phyloP scores from a whole-genome alignment of 2,888 invertebrate species.

The Andrena bicolor region DNA sequence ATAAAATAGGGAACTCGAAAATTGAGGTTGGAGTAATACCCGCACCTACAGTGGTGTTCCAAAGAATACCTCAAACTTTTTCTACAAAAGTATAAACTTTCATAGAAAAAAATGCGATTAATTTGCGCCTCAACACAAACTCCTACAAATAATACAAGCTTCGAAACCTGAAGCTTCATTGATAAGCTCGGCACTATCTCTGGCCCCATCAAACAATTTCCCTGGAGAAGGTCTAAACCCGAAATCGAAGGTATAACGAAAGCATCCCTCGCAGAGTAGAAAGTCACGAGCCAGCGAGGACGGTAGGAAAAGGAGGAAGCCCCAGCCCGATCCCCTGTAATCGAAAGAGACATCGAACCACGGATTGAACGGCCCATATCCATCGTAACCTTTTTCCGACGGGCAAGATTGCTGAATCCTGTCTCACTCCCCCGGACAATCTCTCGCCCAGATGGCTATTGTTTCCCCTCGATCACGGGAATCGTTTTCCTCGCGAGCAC shows the following conservation, averaged over 20 bases:
- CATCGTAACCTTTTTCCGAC: neutral
- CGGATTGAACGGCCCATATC: neutral
- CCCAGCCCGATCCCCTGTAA: neutral
- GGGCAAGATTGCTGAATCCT: neutral
- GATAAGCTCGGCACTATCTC: too few relatives aligned
- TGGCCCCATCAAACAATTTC: too few relatives aligned
- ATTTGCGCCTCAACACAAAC: too few relatives aligned
- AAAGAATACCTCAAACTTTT: too few relatives aligned
- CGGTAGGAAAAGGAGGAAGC: neutral
- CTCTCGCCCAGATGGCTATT: slow-evolving; percentile 31
- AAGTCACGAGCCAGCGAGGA: neutral
- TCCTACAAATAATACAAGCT: too few relatives aligned
- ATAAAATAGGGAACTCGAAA: too few relatives aligned
- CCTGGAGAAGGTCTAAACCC: too few relatives aligned
- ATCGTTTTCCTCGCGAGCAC: slow-evolving; percentile 11
- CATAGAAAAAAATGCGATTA: too few relatives aligned
- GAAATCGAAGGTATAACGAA: neutral
- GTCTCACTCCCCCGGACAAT: neutral
- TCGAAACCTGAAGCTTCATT: too few relatives aligned
- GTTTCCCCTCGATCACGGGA: slow-evolving; percentile 6
- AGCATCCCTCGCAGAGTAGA: neutral
- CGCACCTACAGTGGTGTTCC: too few relatives aligned
- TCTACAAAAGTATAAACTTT: too few relatives aligned
- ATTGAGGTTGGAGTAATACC: too few relatives aligned
- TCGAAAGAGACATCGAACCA: neutral